Percentiles rank a stretch among this genome's conserved stretches.
These are phyloP conservation scores for Drosophila maculinotata DNA, from an alignment of 2,888 invertebrate species.

Conservation along the genomic window DNA sequence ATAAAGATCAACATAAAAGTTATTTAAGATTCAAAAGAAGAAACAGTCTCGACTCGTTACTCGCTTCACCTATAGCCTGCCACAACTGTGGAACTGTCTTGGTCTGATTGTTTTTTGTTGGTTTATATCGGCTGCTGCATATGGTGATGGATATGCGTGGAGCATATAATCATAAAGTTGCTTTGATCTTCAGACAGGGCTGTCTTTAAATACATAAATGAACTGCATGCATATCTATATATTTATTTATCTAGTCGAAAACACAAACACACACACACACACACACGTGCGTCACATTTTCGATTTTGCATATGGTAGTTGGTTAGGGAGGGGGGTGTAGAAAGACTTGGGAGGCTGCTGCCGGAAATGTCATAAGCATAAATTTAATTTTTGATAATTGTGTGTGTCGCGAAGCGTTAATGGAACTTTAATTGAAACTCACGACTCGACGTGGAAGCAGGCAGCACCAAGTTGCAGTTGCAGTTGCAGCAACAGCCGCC, in stretches of 20 bases:
- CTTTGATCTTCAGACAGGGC: conserved; percentile 68
- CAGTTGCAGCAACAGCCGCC: conserved; percentile 12
- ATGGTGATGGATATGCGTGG: conserved; percentile 72
- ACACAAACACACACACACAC: conserved; percentile 7
- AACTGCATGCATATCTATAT: conserved; percentile 39
- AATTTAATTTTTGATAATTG: conserved; percentile 78
- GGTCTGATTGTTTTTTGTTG: conserved; percentile 7
- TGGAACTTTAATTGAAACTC: conserved; percentile 79
- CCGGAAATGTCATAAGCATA: conserved; percentile 80
- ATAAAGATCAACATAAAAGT: too few species aligned
- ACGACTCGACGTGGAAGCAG: conserved; percentile 37
- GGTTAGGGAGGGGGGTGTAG: not conserved
- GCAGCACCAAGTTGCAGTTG: not conserved
- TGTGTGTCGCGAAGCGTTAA: conserved; percentile 80
- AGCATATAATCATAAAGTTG: conserved; percentile 68
- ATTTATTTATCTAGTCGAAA: conserved; percentile 50
- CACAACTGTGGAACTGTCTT: not conserved
- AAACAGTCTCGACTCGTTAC: too few species aligned
- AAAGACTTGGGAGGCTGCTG: conserved; percentile 34
- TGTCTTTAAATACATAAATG: conserved; percentile 68
- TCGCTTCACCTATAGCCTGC: too few species aligned
- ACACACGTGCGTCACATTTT: conserved; percentile 31
- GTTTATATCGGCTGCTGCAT: conserved; percentile 48
- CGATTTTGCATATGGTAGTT: conserved; percentile 46
- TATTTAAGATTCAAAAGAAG: too few species aligned